Evolutionary conservation across 2,888 invertebrate species (phyloP).

Genomic region (Eristalis intricaria): DNA sequence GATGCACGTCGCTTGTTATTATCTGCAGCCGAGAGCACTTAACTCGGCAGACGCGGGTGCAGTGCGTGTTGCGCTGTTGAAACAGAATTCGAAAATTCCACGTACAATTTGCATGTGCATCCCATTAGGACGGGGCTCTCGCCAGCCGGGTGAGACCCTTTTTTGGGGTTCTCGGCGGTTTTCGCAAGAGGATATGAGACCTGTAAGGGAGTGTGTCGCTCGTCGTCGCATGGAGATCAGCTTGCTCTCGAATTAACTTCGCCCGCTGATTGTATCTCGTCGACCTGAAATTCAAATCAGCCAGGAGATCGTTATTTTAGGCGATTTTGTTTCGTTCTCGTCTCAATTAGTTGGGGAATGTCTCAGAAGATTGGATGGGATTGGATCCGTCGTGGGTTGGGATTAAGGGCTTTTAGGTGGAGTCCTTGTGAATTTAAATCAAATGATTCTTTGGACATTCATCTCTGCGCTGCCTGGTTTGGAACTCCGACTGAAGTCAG

Average conservation of each 20-base stretch:
- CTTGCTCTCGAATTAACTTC: conserved; percentile 12
- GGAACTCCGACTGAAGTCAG: too few species aligned
- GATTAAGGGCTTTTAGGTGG: too few species aligned
- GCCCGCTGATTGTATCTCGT: conserved; percentile 36
- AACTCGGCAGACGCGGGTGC: conserved; percentile 46
- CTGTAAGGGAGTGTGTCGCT: not conserved
- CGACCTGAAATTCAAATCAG: conserved; percentile 12
- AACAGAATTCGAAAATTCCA: conserved; percentile 35
- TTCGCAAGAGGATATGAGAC: conserved; percentile 33
- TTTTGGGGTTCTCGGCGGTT: conserved; percentile 33
- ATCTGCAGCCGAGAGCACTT: conserved; percentile 62
- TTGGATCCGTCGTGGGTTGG: too few species aligned
- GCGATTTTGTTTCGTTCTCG: not conserved
- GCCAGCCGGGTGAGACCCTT: conserved; percentile 1
- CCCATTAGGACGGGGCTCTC: conserved; percentile 48
- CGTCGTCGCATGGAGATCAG: conserved; percentile 42
- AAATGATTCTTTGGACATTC: too few species aligned
- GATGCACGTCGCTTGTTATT: conserved; percentile 36
- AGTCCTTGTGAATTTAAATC: too few species aligned
- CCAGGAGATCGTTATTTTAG: not conserved
- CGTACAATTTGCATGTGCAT: conserved; percentile 63
- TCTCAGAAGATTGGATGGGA: too few species aligned
- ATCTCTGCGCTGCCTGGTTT: too few species aligned
- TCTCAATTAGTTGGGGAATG: not conserved
- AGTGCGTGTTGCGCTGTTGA: conserved; percentile 1